Evolutionary conservation across 2,113 vertebrate genomes (phyloP), one percentile per base, ranked within the genome.

Genomic region (Caranx ignobilis): DNA sequence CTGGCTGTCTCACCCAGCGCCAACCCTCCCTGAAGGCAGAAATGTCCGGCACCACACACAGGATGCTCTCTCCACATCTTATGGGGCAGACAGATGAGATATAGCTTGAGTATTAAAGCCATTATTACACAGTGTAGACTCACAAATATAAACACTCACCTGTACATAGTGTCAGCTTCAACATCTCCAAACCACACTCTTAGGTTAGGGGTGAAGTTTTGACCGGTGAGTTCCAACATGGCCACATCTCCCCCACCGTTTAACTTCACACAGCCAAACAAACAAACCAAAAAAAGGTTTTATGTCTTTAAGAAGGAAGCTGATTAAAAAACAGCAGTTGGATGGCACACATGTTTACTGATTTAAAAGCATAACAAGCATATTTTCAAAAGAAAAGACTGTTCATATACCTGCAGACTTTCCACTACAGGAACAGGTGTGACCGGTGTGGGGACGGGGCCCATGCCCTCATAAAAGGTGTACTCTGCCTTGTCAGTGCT

Each of bases 401-500:
- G 19, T 39, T 32, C 37, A 26, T 62, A 2, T 86, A 95, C 94
- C 93, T 95, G 94, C 67, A 95, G 88, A 92, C 96, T 99, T 90
- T 99, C 97, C 76, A 99, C 97, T 50, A 99, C 98, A 92, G 98
- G 98, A 83, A 99, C 98, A 71, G 98, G 98, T 74, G 97, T 99
- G 92, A 99, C 97, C 0, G 98, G 97, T 85, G 96, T 95, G 60
- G 94, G 95, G 85, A 99, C 98, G 0, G 98, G 97, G 64, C 98
- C 98, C 97, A 98, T 99, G 32, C 98, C 98, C 94, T 99, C 97
- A 62, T 96, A 99, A 92, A 99, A 99, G 0, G 98, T 99, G 68
- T 99, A 99, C 85, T 99, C 98, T 43, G 97, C 97, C 94, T 99
- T 99, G 90, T 99, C 97, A 48, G 98, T 99, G 92, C 98, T 99